These are phyloP conservation scores for Ceyx margarethae DNA, from an alignment of 2,113 vertebrate genomes.

Conservation along the genomic window DNA sequence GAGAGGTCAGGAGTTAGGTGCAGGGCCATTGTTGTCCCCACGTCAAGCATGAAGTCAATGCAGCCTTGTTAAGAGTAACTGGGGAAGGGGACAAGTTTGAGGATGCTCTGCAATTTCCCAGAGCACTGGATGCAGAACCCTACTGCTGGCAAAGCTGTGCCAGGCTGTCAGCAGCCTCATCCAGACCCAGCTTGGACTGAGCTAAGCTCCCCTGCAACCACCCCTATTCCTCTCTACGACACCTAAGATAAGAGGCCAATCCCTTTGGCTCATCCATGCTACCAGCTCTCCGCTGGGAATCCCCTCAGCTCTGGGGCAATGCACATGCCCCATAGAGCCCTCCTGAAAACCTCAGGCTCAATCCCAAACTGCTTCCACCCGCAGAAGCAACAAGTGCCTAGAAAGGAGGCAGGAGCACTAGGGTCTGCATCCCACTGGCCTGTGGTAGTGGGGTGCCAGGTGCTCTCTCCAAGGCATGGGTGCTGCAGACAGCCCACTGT, in stretches of 20 bases:
- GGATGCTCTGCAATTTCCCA: neutral
- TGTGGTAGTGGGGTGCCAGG: neutral
- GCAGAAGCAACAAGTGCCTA: neutral
- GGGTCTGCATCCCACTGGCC: rapidly evolving
- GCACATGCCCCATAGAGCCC: rapidly evolving
- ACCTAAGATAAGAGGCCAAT: neutral
- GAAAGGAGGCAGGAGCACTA: neutral
- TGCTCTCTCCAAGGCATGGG: neutral
- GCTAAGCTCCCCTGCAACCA: neutral
- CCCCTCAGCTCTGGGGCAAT: neutral
- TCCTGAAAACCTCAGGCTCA: neutral
- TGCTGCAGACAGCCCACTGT: neutral
- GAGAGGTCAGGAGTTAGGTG: neutral
- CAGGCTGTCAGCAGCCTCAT: neutral
- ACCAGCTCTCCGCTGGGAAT: neutral
- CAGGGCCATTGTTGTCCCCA: rapidly evolving
- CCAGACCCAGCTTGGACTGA: neutral
- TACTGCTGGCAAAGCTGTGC: neutral
- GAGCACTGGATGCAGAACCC: neutral
- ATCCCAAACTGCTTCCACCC: neutral
- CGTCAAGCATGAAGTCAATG: rapidly evolving
- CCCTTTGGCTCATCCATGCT: rapidly evolving
- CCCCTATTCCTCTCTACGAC: neutral
- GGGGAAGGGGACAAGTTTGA: neutral
- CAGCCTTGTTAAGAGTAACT: neutral